phyloP scores from a whole-genome alignment of 2,888 invertebrate species.

The Sceliomorpha sp. region DNA sequence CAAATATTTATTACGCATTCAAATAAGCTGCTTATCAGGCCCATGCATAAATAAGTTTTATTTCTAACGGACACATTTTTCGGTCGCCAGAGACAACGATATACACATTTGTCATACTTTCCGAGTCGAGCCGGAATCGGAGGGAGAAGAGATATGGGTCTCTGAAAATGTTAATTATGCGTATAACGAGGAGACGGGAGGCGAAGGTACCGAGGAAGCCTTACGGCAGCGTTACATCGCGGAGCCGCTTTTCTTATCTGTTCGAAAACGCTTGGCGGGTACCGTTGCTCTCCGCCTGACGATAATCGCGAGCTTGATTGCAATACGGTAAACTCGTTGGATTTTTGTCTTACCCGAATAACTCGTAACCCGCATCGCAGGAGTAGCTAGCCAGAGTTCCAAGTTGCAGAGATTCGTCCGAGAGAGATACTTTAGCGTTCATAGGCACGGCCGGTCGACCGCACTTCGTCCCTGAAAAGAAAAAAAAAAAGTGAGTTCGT shows the following conservation, averaged over 20 bases:
- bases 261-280: conserved; percentile 53
- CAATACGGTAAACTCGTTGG: conserved; percentile 48
- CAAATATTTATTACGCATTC: too few species aligned
- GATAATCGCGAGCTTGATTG: conserved; percentile 51
- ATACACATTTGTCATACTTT: too few species aligned
- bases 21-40: too few species aligned
- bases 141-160: conserved; percentile 43
- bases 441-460: conserved; percentile 93
- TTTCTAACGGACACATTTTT: too few species aligned
- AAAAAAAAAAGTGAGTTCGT: conserved; percentile 57
- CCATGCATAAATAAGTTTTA: too few species aligned
- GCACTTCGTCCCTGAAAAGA: conserved; percentile 83
- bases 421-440: conserved; percentile 87
- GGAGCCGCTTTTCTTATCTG: conserved; percentile 44
- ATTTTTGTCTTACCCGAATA: conserved; percentile 85
- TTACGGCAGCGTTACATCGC: conserved; percentile 39
- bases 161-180: conserved; percentile 41
- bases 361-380: conserved; percentile 93
- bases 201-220: conserved; percentile 10
- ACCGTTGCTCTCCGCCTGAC: conserved; percentile 57
- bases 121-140: too few species aligned
- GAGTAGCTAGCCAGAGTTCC: conserved; percentile 88
- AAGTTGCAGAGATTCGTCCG: conserved; percentile 82
- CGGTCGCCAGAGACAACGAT: too few species aligned
- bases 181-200: conserved; percentile 11